Percentiles rank a stretch among this genome's conserved stretches.
phyloP scores from a whole-genome alignment of 2,113 vertebrate genomes.

The Oreotrochilus melanogaster region DNA sequence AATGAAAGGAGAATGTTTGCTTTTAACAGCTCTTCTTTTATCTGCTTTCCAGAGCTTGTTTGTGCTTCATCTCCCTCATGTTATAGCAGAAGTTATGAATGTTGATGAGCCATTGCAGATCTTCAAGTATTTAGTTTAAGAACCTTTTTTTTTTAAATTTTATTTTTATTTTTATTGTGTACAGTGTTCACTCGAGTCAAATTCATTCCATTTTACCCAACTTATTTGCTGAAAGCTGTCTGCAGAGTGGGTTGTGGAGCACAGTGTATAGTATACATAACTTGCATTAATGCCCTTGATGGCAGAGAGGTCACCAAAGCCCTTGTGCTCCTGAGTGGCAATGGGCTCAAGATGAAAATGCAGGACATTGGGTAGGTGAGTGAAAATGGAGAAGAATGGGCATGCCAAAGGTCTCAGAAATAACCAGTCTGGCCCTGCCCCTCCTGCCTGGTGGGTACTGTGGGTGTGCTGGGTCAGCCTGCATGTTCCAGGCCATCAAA shows the following conservation, averaged over 20 bases:
- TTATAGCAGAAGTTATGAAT: background rate
- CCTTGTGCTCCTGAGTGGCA: background rate
- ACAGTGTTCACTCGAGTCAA: background rate
- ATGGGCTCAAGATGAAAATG: background rate
- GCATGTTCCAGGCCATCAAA: background rate
- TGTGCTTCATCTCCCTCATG: background rate
- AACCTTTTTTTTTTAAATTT: background rate
- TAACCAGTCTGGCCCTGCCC: background rate
- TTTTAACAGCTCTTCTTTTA: background rate
- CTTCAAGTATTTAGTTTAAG: background rate
- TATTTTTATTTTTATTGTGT: background rate
- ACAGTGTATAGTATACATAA: background rate
- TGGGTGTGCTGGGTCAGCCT: fast-evolving
- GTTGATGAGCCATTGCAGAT: background rate
- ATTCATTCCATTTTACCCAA: background rate
- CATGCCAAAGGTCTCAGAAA: background rate
- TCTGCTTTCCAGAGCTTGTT: background rate
- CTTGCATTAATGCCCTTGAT: background rate
- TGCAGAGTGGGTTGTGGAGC: background rate
- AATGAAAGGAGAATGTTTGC: background rate
- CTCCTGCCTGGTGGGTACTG: fast-evolving
- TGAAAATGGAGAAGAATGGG: fast-evolving
- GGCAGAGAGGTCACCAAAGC: background rate
- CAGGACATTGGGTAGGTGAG: background rate
- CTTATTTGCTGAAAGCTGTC: background rate